These are phyloP conservation scores for Eupeodes luniger DNA, from an alignment of 2,888 invertebrate genomes.

Conservation along the genomic window DNA sequence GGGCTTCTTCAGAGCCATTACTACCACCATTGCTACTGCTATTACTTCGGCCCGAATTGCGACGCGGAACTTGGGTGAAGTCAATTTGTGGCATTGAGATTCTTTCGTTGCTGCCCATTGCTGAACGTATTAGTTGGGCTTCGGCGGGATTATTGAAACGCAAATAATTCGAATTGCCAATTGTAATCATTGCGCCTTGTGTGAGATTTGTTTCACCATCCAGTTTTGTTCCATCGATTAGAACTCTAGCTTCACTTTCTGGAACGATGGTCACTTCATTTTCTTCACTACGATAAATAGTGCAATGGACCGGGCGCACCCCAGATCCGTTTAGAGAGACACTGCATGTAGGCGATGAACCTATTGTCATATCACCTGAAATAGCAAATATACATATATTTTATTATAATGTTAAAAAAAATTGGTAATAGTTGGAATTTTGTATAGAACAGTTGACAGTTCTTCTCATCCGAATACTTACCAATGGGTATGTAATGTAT, in stretches of 20 bases:
- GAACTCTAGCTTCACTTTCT: conserved; percentile 87
- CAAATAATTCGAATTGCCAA: conserved; percentile 95
- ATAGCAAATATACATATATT: conserved; percentile 78
- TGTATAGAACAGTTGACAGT: too few species aligned
- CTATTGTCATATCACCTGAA: conserved; percentile 92
- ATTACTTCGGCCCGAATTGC: conserved; percentile 77
- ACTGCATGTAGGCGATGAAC: conserved; percentile 91
- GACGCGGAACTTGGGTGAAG: conserved; percentile 84
- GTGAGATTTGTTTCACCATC: conserved; percentile 90
- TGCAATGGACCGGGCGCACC: conserved; percentile 93
- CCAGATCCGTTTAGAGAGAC: conserved; percentile 94
- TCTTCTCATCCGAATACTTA: conserved; percentile 82
- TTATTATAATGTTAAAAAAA: neutral
- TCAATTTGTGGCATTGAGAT: conserved; percentile 92
- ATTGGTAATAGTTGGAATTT: neutral
- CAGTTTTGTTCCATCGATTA: conserved; percentile 90
- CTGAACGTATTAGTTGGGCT: conserved; percentile 93
- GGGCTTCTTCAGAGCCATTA: conserved; percentile 70
- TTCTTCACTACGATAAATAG: conserved; percentile 91
- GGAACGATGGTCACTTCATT: conserved; percentile 94
- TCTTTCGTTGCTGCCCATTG: conserved; percentile 88
- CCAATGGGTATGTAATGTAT: conserved; percentile 95
- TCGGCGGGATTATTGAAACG: conserved; percentile 97
- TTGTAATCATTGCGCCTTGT: conserved; percentile 96
- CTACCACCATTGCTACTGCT: conserved; percentile 55